phyloP scores from a whole-genome alignment of 1,140 invertebrate species.

The Drosophila eugracilis region DNA sequence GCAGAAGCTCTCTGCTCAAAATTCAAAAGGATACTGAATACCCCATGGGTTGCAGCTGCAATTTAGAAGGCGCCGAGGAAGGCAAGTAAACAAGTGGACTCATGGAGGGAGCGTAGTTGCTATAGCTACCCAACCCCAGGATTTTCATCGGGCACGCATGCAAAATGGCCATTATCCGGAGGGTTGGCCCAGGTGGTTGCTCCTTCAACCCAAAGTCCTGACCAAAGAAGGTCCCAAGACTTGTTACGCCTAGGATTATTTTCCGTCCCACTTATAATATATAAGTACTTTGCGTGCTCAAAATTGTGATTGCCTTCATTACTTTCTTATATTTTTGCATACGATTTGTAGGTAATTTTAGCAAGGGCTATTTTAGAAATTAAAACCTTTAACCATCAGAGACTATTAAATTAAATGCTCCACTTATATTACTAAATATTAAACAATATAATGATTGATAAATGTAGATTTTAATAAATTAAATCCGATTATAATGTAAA shows the following conservation, averaged over 20 bases:
- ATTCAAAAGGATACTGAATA: slow-evolving; percentile 62
- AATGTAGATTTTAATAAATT: not conserved
- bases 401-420: slow-evolving; percentile 1
- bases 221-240: slow-evolving; percentile 26
- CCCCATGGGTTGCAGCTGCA: slow-evolving; percentile 60
- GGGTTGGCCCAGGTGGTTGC: slow-evolving; percentile 26
- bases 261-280: slow-evolving; percentile 14
- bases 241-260: slow-evolving; percentile 58
- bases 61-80: slow-evolving; percentile 26
- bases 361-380: slow-evolving; percentile 21
- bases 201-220: slow-evolving; percentile 10
- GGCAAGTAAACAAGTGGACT: slow-evolving; percentile 68
- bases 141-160: slow-evolving; percentile 46
- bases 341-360: slow-evolving; percentile 4
- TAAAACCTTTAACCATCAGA: no score
- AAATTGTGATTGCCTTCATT: slow-evolving; percentile 73
- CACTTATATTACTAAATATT: not conserved
- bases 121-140: slow-evolving; percentile 74
- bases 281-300: slow-evolving; percentile 50
- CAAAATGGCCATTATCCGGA: slow-evolving; percentile 55
- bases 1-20: slow-evolving; percentile 10
- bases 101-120: slow-evolving; percentile 55
- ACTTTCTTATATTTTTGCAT: slow-evolving; percentile 43
- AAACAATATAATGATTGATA: no score
- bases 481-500: not conserved